These are phyloP conservation scores for Aphis craccivora DNA, from an alignment of 1,140 invertebrate species.

Conservation along the genomic window DNA sequence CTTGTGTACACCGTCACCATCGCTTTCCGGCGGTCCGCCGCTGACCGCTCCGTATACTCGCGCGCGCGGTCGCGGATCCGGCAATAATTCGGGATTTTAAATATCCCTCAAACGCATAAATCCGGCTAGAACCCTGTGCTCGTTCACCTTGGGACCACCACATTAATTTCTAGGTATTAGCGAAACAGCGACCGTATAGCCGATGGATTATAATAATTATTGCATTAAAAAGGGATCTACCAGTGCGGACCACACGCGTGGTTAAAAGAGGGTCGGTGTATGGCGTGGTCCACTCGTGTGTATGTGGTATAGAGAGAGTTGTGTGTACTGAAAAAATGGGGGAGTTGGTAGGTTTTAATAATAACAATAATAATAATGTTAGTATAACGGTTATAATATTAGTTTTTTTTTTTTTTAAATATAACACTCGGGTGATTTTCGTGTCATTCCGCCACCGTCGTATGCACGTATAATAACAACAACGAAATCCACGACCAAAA, in stretches of 20 bases:
- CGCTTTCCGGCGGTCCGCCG: neutral
- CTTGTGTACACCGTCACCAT: too few relatives aligned
- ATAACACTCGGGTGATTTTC: neutral
- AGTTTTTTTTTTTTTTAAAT: neutral
- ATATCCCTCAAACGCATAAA: conserved; percentile 50
- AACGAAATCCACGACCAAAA: neutral
- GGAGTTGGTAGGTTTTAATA: neutral
- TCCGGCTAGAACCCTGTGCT: neutral
- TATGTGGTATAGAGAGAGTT: neutral
- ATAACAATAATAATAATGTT: neutral
- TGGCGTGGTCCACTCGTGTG: neutral
- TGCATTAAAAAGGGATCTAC: conserved; percentile 38
- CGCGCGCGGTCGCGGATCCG: neutral
- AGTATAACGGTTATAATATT: neutral
- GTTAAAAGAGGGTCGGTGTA: neutral
- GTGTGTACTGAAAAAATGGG: neutral
- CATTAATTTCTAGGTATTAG: conserved; percentile 47
- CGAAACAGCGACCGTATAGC: neutral
- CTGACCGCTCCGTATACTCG: neutral
- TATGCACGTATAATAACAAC: neutral
- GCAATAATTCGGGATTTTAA: conserved; percentile 38
- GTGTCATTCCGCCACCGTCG: neutral
- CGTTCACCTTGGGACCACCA: conserved; percentile 49
- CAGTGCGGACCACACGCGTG: neutral
- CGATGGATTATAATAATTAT: conserved; percentile 51